phyloP scores from a whole-genome alignment of 1,140 invertebrate species.

The Ips typographus region DNA sequence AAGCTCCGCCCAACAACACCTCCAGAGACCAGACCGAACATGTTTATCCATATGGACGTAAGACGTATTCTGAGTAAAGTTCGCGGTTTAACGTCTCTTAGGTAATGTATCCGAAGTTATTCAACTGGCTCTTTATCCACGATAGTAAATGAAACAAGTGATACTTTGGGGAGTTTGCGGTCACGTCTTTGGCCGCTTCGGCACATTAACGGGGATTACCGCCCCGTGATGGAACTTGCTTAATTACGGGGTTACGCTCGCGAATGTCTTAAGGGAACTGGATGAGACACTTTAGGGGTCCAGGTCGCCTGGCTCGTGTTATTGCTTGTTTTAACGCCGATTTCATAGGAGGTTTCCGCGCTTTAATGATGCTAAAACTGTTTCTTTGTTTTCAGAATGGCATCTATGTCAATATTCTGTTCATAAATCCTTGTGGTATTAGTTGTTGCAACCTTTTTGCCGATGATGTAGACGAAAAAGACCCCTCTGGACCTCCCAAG shows the following conservation, averaged over 20 bases:
- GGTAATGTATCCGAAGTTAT: conserved; percentile 26
- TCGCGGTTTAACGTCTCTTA: conserved; percentile 38
- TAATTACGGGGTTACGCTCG: conserved; percentile 32
- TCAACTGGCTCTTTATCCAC: conserved; percentile 31
- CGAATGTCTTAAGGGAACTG: neutral
- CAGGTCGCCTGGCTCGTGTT: neutral
- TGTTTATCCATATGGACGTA: too few species aligned
- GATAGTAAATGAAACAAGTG: conserved; percentile 43
- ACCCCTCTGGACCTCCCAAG: too few species aligned
- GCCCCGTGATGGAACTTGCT: conserved; percentile 35
- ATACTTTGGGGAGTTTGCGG: conserved; percentile 41
- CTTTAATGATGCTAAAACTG: too few species aligned
- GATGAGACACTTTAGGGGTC: neutral
- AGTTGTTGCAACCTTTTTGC: too few species aligned
- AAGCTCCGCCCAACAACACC: too few species aligned
- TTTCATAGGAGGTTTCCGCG: neutral
- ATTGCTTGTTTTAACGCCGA: neutral
- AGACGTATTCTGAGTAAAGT: conserved; percentile 18
- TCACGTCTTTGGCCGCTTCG: conserved; percentile 40
- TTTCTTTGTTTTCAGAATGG: too few species aligned
- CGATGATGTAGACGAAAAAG: too few species aligned
- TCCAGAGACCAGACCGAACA: too few species aligned
- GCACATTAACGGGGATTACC: conserved; percentile 40
- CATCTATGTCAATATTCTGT: too few species aligned
- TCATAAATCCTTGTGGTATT: too few species aligned